A percentile compares a stretch with the other conserved stretches of the same genome.
Evolutionary conservation across 2,888 invertebrate species (phyloP).

Genomic region (Drosophila phalerata): DNA sequence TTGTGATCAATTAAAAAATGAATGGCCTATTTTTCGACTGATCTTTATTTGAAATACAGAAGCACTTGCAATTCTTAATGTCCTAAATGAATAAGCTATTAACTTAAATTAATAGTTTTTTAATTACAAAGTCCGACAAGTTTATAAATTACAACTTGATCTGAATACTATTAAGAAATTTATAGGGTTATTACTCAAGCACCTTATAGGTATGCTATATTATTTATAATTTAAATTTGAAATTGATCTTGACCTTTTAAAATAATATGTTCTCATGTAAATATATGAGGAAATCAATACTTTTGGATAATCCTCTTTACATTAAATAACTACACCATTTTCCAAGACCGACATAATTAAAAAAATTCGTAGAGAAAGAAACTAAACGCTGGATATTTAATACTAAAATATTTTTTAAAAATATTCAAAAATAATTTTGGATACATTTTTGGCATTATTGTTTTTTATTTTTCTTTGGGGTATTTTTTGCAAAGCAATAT

Average conservation of each 20-base stretch:
- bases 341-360: too few species aligned
- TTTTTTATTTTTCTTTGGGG: too few species aligned
- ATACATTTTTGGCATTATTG: neutral
- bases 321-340: too few species aligned
- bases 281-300: too few species aligned
- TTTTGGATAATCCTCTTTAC: too few species aligned
- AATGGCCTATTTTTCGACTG: neutral
- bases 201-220: slow-evolving; percentile 25
- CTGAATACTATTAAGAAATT: neutral
- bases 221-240: neutral
- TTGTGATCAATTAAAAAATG: slow-evolving; percentile 4
- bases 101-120: slow-evolving; percentile 1
- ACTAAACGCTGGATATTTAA: too few species aligned
- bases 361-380: too few species aligned
- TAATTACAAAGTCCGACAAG: slow-evolving; percentile 5
- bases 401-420: too few species aligned
- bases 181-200: neutral
- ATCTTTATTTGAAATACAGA: neutral
- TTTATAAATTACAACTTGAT: neutral
- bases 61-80: neutral
- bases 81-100: neutral
- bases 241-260: too few species aligned
- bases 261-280: too few species aligned
- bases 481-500: too few species aligned
- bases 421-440: too few species aligned